These are phyloP conservation scores for Pocillopora meandrina DNA, from an alignment of 92 coral and sea anemone genomes.

Conservation along the genomic window DNA sequence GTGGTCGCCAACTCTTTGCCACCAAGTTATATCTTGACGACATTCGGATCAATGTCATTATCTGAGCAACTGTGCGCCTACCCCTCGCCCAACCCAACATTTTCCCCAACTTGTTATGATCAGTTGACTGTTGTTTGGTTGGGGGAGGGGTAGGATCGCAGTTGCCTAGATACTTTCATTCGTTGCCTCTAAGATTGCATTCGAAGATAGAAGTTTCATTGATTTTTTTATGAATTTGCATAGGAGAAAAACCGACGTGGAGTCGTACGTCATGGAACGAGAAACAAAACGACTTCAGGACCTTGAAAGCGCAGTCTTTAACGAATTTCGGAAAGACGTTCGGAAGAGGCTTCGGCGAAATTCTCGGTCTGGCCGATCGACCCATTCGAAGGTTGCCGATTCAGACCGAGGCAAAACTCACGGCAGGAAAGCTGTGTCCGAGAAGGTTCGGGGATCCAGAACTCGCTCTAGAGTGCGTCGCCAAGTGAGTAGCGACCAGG, in stretches of 20 bases:
- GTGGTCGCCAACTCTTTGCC: no score
- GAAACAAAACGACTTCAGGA: slow-evolving; percentile 84
- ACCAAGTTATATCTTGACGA: no score
- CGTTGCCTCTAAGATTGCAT: no score
- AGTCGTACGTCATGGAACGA: slow-evolving; percentile 61
- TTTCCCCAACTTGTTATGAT: no score
- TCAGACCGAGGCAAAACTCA: slow-evolving; percentile 24
- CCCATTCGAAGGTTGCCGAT: background rate
- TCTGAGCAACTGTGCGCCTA: no score
- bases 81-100: no score
- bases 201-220: background rate
- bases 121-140: no score
- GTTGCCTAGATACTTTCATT: no score
- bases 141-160: no score
- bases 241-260: slow-evolving; percentile 78
- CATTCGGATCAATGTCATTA: no score
- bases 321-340: slow-evolving; percentile 94
- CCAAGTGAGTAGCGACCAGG: slow-evolving; percentile 43
- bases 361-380: slow-evolving; percentile 32
- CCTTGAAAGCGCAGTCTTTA: slow-evolving; percentile 92
- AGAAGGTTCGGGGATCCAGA: slow-evolving; percentile 64
- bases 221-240: background rate
- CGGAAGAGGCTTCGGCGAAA: slow-evolving; percentile 74
- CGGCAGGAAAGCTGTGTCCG: slow-evolving; percentile 66
- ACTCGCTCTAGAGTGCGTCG: slow-evolving; percentile 56